phyloP scores from a whole-genome alignment of 1,140 invertebrate genomes.

The Matsumurasca onukii region DNA sequence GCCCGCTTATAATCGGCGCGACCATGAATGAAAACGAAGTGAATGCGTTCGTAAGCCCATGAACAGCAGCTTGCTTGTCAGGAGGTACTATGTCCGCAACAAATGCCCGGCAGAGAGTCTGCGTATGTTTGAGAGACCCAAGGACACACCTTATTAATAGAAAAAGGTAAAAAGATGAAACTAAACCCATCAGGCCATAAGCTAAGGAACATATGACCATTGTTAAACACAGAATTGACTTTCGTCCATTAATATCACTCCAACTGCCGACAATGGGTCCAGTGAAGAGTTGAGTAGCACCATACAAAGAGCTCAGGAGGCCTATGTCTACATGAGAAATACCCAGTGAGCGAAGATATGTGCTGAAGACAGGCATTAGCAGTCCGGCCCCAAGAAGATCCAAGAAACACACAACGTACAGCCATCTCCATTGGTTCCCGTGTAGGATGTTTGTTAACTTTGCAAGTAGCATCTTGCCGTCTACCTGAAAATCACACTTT shows the following conservation, averaged over 20 bases:
- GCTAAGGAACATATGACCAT: slow-evolving; percentile 57
- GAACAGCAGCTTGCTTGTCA: slow-evolving; percentile 70
- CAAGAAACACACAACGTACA: slow-evolving; percentile 49
- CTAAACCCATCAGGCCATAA: slow-evolving; percentile 68
- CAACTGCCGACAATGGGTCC: slow-evolving; percentile 92
- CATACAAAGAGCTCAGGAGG: slow-evolving; percentile 95
- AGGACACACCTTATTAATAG: slow-evolving; percentile 89
- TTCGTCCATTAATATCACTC: slow-evolving; percentile 93
- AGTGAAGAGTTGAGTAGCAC: slow-evolving; percentile 91
- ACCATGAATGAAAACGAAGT: slow-evolving; percentile 96
- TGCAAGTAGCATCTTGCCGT: too few relatives aligned
- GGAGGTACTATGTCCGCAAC: slow-evolving; percentile 83
- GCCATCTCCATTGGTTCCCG: slow-evolving; percentile 17
- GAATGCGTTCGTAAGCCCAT: slow-evolving; percentile 94
- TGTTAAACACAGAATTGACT: slow-evolving; percentile 77
- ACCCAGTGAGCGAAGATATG: slow-evolving; percentile 59
- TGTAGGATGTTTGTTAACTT: too few relatives aligned
- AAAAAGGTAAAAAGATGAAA: slow-evolving; percentile 85
- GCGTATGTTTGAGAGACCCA: slow-evolving; percentile 87
- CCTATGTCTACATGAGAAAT: slow-evolving; percentile 65
- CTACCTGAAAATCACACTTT: too few relatives aligned
- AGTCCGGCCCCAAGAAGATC: slow-evolving; percentile 71
- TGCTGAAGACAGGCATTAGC: slow-evolving; percentile 61
- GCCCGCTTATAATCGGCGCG: slow-evolving; percentile 91
- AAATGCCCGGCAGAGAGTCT: slow-evolving; percentile 87